Percentiles rank a stretch among this genome's conserved stretches.
phyloP scores from a whole-genome alignment of 2,888 invertebrate genomes.

The Cloeon dipterum region DNA sequence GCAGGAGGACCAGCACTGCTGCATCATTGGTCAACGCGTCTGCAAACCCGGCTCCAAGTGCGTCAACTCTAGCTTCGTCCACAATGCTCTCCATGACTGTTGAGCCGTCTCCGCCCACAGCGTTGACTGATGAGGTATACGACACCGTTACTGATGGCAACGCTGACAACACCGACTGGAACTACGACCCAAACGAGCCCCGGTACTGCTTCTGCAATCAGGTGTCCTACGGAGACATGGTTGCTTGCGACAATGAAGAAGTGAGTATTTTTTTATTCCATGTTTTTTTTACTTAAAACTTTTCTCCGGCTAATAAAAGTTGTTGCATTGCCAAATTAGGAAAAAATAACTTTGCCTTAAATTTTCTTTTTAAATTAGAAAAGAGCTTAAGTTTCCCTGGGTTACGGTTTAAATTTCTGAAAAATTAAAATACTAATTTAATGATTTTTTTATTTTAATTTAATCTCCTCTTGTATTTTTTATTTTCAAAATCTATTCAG shows the following conservation, averaged over 20 bases:
- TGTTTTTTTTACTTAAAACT: background rate
- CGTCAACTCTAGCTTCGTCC: constrained; percentile 15
- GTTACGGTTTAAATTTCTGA: constrained; percentile 1
- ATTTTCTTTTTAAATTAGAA: too few species aligned
- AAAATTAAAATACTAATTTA: background rate
- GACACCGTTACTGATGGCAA: constrained; percentile 28
- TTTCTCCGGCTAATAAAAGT: too few species aligned
- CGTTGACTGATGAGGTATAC: constrained; percentile 23
- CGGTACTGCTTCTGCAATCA: constrained; percentile 92
- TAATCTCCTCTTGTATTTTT: too few species aligned
- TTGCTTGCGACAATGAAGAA: constrained; percentile 94
- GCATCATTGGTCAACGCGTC: background rate
- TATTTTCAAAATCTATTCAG: too few species aligned
- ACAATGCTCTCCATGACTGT: constrained; percentile 20
- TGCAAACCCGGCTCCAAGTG: constrained; percentile 7
- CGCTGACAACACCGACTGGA: constrained; percentile 40
- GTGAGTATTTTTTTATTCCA: constrained; percentile 28
- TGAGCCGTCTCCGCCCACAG: constrained; percentile 15
- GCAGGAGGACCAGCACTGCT: background rate
- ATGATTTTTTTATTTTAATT: background rate
- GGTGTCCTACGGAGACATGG: constrained; percentile 96
- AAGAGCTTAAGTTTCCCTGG: constrained; percentile 3
- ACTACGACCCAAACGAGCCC: constrained; percentile 89
- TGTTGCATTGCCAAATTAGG: background rate
- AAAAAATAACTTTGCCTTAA: too few species aligned